Evolutionary conservation across 2,888 invertebrate species (phyloP), one percentile per base, ranked within the genome.

Genomic region (Saturnia japonica): DNA sequence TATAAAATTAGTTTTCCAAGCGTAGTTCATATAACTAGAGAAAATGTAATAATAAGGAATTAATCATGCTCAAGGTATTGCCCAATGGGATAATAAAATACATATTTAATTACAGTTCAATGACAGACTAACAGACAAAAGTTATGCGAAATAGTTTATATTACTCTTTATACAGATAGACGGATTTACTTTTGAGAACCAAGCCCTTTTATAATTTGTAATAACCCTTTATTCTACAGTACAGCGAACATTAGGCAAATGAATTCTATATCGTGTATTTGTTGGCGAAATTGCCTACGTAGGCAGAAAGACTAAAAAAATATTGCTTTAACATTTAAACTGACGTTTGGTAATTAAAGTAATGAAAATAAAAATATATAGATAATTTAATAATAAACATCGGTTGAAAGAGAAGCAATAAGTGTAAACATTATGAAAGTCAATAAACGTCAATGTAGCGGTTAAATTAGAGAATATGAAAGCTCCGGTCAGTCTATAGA

Each of bases 401-500:
- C 47, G 19, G 16, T 19, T 47, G 19, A 47, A 54, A 22, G 22
- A 34, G 62, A 12, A 62, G 34, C 62, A 34, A 16, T 14, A 25
- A 62, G 14, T 28, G 16, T 28, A 34, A 62, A 62, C 28, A 16
- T 2, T 62, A 62, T 62, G 62, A 34, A 62, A 62, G 34, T 28
- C 62, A 34, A 62, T 62, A 62, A 62, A 62, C 25, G 62, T 62
- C 19, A 54, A 62, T 57, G 62, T 62, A 16, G 28, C 62, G 34
- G 62, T 62, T 28, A 34, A 28, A 34, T 62, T 34, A 62, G 62
- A 62, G 34, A 62, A 34, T 22, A 22, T 16, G 62, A 62, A 62
- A 62, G 62, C 62, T 28, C 34, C 28, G 62, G 28, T 34, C 62
- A 19, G 28, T 62, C 22, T 54, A 1, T 54, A 54, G 54, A 54